phyloP scores from a whole-genome alignment of 2,113 vertebrate species.

The Bubo scandiacus region DNA sequence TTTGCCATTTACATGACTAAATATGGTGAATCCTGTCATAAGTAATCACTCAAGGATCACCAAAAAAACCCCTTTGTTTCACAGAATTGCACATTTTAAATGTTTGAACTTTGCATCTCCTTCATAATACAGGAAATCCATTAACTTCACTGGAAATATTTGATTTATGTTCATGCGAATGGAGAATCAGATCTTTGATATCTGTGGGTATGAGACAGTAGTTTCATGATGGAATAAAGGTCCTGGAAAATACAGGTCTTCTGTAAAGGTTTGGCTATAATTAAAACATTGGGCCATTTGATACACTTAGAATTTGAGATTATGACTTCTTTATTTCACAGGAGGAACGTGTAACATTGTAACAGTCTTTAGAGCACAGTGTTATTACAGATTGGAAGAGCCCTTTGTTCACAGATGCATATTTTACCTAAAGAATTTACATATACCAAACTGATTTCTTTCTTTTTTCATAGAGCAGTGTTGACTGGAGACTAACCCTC shows the following conservation, averaged over 20 bases:
- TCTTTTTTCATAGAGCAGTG: neutral
- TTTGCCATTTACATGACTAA: slow-evolving; percentile 34
- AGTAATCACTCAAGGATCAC: neutral
- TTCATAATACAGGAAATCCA: neutral
- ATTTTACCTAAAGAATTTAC: neutral
- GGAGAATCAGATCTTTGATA: neutral
- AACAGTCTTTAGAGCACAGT: neutral
- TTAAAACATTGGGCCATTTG: neutral
- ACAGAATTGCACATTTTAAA: neutral
- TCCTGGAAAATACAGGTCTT: neutral
- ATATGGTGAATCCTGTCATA: slow-evolving; percentile 2
- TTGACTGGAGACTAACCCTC: neutral
- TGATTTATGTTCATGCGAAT: neutral
- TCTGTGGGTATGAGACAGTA: neutral
- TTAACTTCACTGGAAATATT: neutral
- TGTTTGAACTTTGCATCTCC: neutral
- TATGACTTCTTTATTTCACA: neutral
- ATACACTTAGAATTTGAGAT: neutral
- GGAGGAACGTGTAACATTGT: neutral
- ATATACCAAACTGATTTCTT: neutral
- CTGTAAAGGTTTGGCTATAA: neutral
- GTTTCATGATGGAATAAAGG: neutral
- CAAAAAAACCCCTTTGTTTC: neutral
- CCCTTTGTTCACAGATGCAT: neutral
- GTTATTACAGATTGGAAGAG: neutral